Evolutionary conservation across 2,113 vertebrate genomes (phyloP), one percentile per base, ranked within the genome.

Genomic region (Etia nguti): DNA sequence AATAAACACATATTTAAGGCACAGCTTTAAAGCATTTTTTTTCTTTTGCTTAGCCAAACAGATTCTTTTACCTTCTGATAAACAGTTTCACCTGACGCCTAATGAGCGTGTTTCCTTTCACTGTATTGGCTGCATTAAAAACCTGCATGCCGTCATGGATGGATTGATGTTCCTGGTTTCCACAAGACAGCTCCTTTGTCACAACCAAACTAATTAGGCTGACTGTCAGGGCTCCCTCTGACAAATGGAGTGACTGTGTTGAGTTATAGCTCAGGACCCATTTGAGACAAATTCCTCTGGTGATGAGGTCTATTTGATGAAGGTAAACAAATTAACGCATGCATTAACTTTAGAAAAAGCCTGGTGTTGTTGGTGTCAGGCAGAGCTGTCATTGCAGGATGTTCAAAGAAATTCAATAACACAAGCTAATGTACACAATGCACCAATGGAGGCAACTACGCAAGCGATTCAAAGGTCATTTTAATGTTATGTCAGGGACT

Each of bases 191-290:
- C 91, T 93, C 92, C 86, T 95, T 95, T 88, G 92, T 95, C 91
- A 92, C 86, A 46, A 87, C 79, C 88, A 92, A 95, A 88, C 89
- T 95, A 95, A 96, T 96, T 95, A 95, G 89, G 79, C 87, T 46
- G 88, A 91, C 92, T 93, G 92, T 93, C 94, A 90, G 82, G 26
- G 80, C 82, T 65, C 82, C 81, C 86, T 43, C 52, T 92, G 90
- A 95, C 86, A 89, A 94, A 95, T 94, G 81, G 89, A 93, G 87
- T 20, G 88, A 87, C 86, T 68, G 77, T 24, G 82, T 36, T 88
- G 93, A 92, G 84, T 91, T 92, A 91, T 85, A 80, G 91, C 84
- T 62, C 41, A 16, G 80, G 57, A 90, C 24, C 83, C 36, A 18
- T 90, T 43, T 22, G 80, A 90, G 90, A 93, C 90, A 94, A 92